These are phyloP conservation scores for Antedon mediterranea DNA, from an alignment of 53 echinoderm and acorn worm species.

Conservation along the genomic window DNA sequence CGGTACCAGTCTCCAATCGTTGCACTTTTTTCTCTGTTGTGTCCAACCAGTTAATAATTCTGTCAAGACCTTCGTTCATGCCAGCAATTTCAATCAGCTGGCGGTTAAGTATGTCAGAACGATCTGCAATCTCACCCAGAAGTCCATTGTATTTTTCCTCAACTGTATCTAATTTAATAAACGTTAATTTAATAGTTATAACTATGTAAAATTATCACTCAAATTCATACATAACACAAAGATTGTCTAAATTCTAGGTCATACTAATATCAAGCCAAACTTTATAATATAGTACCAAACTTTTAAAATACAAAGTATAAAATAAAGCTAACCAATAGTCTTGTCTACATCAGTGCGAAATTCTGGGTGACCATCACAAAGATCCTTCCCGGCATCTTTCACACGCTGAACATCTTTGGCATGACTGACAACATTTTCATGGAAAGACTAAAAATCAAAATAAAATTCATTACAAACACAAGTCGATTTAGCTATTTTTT, in stretches of 20 bases:
- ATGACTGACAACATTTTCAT: conserved; percentile 52
- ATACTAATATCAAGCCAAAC: too few relatives aligned
- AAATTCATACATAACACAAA: too few relatives aligned
- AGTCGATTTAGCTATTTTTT: too few relatives aligned
- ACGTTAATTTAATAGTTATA: too few relatives aligned
- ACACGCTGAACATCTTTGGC: conserved; percentile 57
- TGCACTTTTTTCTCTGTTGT: conserved; percentile 83
- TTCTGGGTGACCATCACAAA: conserved; percentile 56
- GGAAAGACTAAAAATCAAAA: conserved; percentile 34
- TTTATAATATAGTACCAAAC: too few relatives aligned
- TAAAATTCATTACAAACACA: too few relatives aligned
- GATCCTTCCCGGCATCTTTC: conserved; percentile 58
- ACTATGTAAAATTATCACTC: too few relatives aligned
- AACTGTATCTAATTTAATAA: conserved; percentile 49
- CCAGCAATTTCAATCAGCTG: conserved; percentile 59
- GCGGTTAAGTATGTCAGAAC: conserved; percentile 44
- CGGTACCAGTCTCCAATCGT: conserved; percentile 36
- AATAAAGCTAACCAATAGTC: conserved; percentile 58
- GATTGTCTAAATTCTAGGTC: too few relatives aligned
- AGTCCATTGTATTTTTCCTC: conserved; percentile 75
- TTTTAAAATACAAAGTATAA: too few relatives aligned
- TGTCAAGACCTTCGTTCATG: conserved; percentile 55
- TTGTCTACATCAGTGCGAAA: conserved; percentile 63
- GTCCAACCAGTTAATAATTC: conserved; percentile 51
- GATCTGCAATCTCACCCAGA: conserved; percentile 31